A percentile compares a stretch with the other conserved stretches of the same genome.
Conservation (phyloP, 2,113 vertebrate species). For the Corynorhinus townsendii region DNA sequence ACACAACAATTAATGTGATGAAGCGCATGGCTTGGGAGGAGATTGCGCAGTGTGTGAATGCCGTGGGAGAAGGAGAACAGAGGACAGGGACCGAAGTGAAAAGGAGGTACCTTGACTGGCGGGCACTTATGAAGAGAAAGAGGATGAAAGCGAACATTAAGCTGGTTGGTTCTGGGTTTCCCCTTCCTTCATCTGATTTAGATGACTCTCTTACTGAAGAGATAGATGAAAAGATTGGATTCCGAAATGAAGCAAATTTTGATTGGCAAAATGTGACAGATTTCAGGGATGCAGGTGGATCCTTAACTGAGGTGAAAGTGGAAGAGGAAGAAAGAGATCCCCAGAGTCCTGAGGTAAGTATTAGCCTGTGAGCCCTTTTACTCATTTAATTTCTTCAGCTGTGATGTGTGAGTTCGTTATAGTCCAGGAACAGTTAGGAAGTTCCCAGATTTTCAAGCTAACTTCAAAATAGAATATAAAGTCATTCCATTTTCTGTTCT, state of each 20-base stretch:
- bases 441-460: neutral
- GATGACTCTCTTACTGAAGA: slow-evolving; percentile 89
- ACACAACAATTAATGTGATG: slow-evolving; percentile 96
- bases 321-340: slow-evolving; percentile 89
- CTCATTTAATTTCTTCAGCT: neutral
- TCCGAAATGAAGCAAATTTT: slow-evolving; percentile 88
- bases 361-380: neutral
- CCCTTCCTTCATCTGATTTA: slow-evolving; percentile 89
- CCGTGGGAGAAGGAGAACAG: slow-evolving; percentile 92
- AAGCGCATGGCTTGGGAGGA: slow-evolving; percentile 96
- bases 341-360: slow-evolving; percentile 85
- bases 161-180: slow-evolving; percentile 87
- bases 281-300: slow-evolving; percentile 86
- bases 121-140: slow-evolving; percentile 92
- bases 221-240: slow-evolving; percentile 89
- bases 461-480: neutral
- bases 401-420: neutral
- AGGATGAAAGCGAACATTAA: slow-evolving; percentile 90
- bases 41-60: slow-evolving; percentile 93
- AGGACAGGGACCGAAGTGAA: slow-evolving; percentile 94
- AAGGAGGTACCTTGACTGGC: slow-evolving; percentile 92
- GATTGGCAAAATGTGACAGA: slow-evolving; percentile 92
- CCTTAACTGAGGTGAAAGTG: slow-evolving; percentile 89
- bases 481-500: neutral
- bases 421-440: neutral